A percentile compares a stretch with the other conserved stretches of the same genome.
These are phyloP conservation scores for Callinectes sapidus DNA, from an alignment of 2,888 invertebrate species.

Conservation along the genomic window DNA sequence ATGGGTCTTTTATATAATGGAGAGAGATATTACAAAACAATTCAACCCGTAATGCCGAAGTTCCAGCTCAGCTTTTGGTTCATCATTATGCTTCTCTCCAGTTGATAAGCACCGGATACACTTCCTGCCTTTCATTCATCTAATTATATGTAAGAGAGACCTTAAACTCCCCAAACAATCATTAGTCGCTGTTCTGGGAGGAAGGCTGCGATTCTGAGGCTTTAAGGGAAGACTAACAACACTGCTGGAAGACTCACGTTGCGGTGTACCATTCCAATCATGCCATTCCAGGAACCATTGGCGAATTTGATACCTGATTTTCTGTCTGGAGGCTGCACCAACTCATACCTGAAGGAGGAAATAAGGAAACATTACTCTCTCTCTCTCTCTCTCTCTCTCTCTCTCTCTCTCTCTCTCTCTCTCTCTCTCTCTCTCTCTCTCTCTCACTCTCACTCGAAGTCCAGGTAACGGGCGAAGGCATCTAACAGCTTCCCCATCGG, in stretches of 20 bases:
- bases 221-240: too few species aligned
- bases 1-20: too few species aligned
- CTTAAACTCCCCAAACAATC: too few species aligned
- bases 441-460: constrained; percentile 40
- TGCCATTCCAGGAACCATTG: constrained; percentile 54
- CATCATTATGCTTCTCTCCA: too few species aligned
- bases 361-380: not conserved
- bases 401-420: constrained; percentile 4
- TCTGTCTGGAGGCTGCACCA: constrained; percentile 36
- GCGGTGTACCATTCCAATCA: constrained; percentile 51
- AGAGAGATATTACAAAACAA: too few species aligned
- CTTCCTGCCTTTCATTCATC: too few species aligned
- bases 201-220: too few species aligned
- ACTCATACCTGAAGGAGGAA: constrained; percentile 38
- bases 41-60: too few species aligned
- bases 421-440: constrained; percentile 18
- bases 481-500: constrained; percentile 35
- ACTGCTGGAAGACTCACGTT: constrained; percentile 17
- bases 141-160: too few species aligned
- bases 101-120: too few species aligned
- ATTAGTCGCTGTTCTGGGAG: too few species aligned
- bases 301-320: constrained; percentile 10
- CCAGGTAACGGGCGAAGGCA: not conserved
- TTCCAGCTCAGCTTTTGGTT: too few species aligned
- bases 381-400: not conserved